phyloP scores from a whole-genome alignment of 2,113 vertebrate species.

The Felis catus region F.catus_Fca126_mat1.0 CM031412.1:169214501-169215000 shows the following conservation, averaged over 20 bases:
- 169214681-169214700: not conserved
- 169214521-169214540: not conserved
- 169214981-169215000: too few relatives aligned
- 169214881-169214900: too few relatives aligned
- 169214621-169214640: not conserved
- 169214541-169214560: not conserved
- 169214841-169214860: too few relatives aligned
- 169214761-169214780: too few relatives aligned
- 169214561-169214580: not conserved
- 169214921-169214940: too few relatives aligned
- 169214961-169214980: too few relatives aligned
- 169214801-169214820: not conserved
- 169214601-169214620: not conserved
- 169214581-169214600: not conserved
- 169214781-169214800: not conserved
- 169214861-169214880: too few relatives aligned
- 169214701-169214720: not conserved
- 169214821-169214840: not conserved
- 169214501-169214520: conserved; percentile 1
- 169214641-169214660: not conserved
- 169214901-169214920: too few relatives aligned
- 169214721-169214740: not conserved
- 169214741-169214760: too few relatives aligned
- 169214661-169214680: not conserved
- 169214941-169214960: too few relatives aligned